Percentiles rank a stretch among this genome's conserved stretches.
phyloP scores from a whole-genome alignment of 2,888 invertebrate genomes.

The Strigamia crassipes region DNA sequence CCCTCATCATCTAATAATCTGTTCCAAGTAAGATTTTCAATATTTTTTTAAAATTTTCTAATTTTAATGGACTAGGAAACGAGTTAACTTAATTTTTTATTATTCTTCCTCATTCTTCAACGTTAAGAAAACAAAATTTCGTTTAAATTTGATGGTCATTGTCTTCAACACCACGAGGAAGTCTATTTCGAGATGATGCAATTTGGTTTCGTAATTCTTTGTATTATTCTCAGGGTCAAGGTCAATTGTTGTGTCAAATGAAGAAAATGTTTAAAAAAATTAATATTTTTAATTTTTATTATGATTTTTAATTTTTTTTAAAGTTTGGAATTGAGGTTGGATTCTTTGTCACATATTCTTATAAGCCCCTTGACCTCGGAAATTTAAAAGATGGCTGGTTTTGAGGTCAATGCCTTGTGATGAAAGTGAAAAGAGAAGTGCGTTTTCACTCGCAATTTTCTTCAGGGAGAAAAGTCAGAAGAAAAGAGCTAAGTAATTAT shows the following conservation, averaged over 20 bases:
- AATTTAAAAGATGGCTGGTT: background rate
- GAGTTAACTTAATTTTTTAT: background rate
- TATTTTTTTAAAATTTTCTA: background rate
- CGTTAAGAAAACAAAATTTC: background rate
- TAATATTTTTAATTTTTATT: background rate
- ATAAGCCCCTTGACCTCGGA: constrained; percentile 3
- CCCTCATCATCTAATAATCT: background rate
- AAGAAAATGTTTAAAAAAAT: background rate
- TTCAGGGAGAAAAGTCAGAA: background rate
- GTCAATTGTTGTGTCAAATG: background rate
- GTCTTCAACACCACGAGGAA: background rate
- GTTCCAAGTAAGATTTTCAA: background rate
- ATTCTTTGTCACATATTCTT: background rate
- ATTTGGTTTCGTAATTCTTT: background rate
- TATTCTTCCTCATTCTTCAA: background rate
- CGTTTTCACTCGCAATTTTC: background rate
- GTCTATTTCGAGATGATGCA: background rate
- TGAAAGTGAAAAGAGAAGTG: background rate
- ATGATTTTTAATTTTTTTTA: no score
- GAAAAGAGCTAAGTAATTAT: background rate
- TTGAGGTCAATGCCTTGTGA: background rate
- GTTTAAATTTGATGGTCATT: background rate
- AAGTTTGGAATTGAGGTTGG: background rate
- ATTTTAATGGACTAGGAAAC: background rate
- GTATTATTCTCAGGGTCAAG: background rate